phyloP scores from a whole-genome alignment of 2,113 vertebrate genomes.

The Xyliphius kryptos region DNA sequence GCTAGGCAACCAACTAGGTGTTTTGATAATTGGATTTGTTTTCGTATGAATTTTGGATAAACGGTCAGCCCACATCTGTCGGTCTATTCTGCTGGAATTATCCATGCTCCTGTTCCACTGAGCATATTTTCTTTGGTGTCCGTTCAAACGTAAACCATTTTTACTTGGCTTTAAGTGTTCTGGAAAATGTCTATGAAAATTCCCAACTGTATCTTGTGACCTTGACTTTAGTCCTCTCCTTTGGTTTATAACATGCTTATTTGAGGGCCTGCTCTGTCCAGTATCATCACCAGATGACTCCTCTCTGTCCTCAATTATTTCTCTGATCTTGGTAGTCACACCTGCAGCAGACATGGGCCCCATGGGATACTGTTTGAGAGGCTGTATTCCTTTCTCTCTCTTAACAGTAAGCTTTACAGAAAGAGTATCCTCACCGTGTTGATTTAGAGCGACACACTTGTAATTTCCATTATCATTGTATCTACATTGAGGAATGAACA shows the following conservation, averaged over 20 bases:
- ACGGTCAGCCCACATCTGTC: conserved; percentile 83
- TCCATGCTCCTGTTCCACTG: conserved; percentile 69
- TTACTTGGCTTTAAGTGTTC: conserved; percentile 32
- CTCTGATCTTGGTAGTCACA: conserved; percentile 55
- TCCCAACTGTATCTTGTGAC: conserved; percentile 38
- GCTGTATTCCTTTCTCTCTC: conserved; percentile 49
- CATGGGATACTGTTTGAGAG: conserved; percentile 55
- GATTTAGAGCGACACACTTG: conserved; percentile 78
- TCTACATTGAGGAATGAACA: conserved; percentile 64
- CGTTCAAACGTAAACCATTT: conserved; percentile 46
- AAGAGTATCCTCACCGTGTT: conserved; percentile 69
- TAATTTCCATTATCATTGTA: conserved; percentile 73
- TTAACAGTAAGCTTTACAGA: conserved; percentile 65
- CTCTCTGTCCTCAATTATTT: conserved; percentile 51
- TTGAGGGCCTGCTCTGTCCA: conserved; percentile 24
- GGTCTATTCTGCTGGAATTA: conserved; percentile 77
- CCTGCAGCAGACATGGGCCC: conserved; percentile 64
- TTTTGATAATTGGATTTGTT: conserved; percentile 51
- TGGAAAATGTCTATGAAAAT: conserved; percentile 43
- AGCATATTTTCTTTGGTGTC: conserved; percentile 67
- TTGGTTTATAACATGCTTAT: neutral
- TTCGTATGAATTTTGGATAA: conserved; percentile 82
- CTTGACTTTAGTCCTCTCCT: conserved; percentile 24
- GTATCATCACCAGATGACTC: conserved; percentile 70
- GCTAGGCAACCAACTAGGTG: conserved; percentile 32